These are phyloP conservation scores for Stictocephala bisonia DNA, from an alignment of 2,888 invertebrate genomes.

Conservation along the genomic window DNA sequence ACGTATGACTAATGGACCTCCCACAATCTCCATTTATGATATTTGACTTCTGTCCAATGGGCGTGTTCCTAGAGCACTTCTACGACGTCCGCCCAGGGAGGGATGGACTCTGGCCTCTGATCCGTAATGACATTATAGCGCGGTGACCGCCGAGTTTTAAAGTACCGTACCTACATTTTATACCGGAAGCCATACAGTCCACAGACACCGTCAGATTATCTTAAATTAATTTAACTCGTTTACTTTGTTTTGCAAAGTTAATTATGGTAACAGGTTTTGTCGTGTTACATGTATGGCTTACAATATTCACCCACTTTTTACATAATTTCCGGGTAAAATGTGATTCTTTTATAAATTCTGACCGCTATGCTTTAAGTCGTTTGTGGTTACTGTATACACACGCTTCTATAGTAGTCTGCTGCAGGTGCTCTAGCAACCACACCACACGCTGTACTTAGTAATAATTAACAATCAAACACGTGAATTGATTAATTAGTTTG, in stretches of 20 bases:
- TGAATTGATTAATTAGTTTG: no score
- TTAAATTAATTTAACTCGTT: conserved; percentile 31
- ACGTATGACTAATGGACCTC: no score
- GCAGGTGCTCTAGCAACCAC: no score
- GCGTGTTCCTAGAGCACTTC: neutral
- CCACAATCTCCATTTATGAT: no score
- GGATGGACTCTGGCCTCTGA: conserved; percentile 4
- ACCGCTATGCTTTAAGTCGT: no score
- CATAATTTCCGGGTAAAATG: neutral
- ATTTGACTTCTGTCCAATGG: no score
- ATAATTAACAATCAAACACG: no score
- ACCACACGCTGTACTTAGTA: no score
- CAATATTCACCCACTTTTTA: neutral
- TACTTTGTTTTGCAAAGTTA: conserved; percentile 40
- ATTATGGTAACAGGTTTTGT: conserved; percentile 18
- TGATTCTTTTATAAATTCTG: no score
- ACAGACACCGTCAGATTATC: conserved; percentile 4
- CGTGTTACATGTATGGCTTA: conserved; percentile 21
- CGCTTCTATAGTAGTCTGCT: no score
- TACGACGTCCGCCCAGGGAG: neutral
- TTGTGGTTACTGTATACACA: no score
- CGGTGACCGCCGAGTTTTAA: conserved; percentile 1
- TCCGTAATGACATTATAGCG: neutral
- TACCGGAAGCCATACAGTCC: conserved; percentile 12
- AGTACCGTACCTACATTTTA: conserved; percentile 1